These are phyloP conservation scores for Pachypsylla venusta DNA, from an alignment of 1,140 invertebrate genomes.

Conservation along the genomic window DNA sequence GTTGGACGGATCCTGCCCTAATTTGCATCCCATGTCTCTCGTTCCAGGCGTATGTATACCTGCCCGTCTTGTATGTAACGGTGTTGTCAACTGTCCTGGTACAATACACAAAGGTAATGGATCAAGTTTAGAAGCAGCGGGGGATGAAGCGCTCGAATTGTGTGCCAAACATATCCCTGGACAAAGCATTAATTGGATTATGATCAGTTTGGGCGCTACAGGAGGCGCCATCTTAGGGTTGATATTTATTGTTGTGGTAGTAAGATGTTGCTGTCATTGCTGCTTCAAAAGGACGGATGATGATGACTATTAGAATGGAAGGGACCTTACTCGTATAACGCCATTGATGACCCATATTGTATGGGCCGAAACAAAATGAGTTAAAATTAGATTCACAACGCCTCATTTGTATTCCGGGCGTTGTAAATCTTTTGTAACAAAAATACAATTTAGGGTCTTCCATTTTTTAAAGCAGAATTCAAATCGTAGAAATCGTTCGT, in stretches of 20 bases:
- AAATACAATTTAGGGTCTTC: too few relatives aligned
- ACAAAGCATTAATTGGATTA: slow-evolving; percentile 36
- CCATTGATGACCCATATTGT: too few relatives aligned
- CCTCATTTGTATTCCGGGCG: too few relatives aligned
- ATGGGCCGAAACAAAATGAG: too few relatives aligned
- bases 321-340: too few relatives aligned
- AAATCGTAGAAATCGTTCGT: too few relatives aligned
- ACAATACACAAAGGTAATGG: slow-evolving; percentile 20
- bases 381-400: too few relatives aligned
- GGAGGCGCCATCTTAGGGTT: slow-evolving; percentile 32
- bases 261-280: neutral
- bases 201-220: slow-evolving; percentile 35
- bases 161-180: slow-evolving; percentile 33
- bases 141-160: slow-evolving; percentile 36
- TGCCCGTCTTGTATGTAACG: slow-evolving; percentile 64
- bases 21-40: too few relatives aligned
- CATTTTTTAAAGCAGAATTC: too few relatives aligned
- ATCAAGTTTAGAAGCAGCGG: slow-evolving; percentile 22
- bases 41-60: slow-evolving; percentile 66
- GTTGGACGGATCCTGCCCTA: too few relatives aligned
- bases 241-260: slow-evolving; percentile 30
- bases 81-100: slow-evolving; percentile 70
- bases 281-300: neutral
- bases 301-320: neutral
- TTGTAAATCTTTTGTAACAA: too few relatives aligned